Evolutionary conservation across 2,888 invertebrate species (phyloP), one percentile per base, ranked within the genome.

Genomic region (Leucophenga montana): DNA sequence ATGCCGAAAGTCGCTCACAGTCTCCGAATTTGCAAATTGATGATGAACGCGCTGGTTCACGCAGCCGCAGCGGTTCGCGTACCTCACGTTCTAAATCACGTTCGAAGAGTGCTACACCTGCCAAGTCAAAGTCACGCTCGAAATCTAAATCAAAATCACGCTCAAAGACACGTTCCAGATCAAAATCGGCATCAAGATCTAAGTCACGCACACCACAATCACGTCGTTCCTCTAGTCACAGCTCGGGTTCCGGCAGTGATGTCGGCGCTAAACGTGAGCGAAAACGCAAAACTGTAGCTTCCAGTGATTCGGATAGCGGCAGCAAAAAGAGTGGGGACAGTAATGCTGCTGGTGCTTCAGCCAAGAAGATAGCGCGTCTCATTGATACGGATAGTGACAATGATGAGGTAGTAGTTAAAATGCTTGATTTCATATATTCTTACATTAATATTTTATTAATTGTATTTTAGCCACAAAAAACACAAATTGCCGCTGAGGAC

Each of bases 351-450:
- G 77, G 75, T 11, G 71, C 53, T 18, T 69, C 78, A 2, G 69
- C 75, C 0, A 88, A 91, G 9, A 92, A 91, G 84, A 90, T 90
- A 73, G 87, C 88, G 11, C 88, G 88, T 0, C 80, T 93, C 1
- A 90, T 94, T 6, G 93, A 93, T 79, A 91, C 94, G 0, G 95
- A 95, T 74, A 95, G 94, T 76, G 92, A 92, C 72, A 94, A 94
- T 61, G 92, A 92, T 11, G 91, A 91, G 75, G 86, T 85, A 27
- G 27, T 27, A 27, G 27, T 27, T 27, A 27, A 27, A 27, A 27
- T 27, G 27, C 4, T 27, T 27, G 27, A 27, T 27, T 27, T 27
- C 4, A 4, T 4, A 18, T 67, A 46, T 3, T 18, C 4, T 56
- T 44, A 46, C 11, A 6, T 48, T 48, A n/a, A 13, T 11, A 50